Conservation (phyloP, 2,888 invertebrate species). For the Ophion ellenae region DNA sequence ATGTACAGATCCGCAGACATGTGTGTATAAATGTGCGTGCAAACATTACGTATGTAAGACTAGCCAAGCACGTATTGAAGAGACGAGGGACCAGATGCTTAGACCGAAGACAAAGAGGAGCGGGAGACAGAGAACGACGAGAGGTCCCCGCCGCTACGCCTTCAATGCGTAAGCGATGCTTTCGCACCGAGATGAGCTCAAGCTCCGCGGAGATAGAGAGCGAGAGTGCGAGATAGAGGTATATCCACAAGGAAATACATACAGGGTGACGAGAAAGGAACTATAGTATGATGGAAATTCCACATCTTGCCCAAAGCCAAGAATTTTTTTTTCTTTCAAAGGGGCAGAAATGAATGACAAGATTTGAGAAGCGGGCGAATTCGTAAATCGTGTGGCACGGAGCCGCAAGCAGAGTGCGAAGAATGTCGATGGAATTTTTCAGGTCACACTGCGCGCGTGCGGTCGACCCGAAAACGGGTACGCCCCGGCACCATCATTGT, state of each 20-base stretch:
- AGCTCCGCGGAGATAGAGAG: conserved; percentile 12
- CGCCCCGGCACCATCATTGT: background rate
- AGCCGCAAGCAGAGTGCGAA: background rate
- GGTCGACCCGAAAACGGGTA: background rate
- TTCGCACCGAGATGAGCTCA: conserved; percentile 7
- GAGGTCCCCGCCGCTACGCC: background rate
- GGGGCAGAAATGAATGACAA: background rate
- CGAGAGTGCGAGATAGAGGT: conserved; percentile 6
- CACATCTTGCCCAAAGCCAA: background rate
- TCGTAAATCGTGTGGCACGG: background rate
- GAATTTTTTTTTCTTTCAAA: background rate
- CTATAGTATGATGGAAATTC: background rate
- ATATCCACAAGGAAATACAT: background rate
- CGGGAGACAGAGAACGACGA: background rate
- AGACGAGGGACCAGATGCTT: background rate
- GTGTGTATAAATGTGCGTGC: background rate
- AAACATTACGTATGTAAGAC: background rate
- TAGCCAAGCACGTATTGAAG: background rate
- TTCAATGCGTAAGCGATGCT: conserved; percentile 5
- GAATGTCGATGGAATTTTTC: background rate
- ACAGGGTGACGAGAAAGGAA: background rate
- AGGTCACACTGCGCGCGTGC: background rate
- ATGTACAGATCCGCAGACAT: background rate
- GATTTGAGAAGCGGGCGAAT: background rate
- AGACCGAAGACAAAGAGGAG: background rate